Evolutionary conservation across 2,888 invertebrate species (phyloP).

Genomic region (Mimas tiliae): DNA sequence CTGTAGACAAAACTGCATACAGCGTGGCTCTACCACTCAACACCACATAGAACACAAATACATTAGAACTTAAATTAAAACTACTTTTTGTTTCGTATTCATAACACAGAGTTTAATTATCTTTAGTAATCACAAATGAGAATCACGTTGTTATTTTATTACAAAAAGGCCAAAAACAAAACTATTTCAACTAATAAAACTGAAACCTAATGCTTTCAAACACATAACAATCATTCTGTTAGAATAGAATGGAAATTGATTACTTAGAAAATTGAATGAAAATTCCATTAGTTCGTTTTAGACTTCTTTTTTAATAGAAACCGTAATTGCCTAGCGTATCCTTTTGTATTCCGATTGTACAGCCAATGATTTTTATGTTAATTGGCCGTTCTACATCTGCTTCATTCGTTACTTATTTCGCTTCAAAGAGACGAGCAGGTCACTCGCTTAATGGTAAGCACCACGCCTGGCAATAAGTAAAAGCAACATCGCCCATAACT

Average conservation of each 20-base stretch:
- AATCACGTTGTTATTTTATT: background rate
- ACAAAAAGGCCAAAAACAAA: background rate
- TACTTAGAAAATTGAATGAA: slow-evolving; percentile 19
- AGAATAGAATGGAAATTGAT: slow-evolving; percentile 18
- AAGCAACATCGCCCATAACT: too few relatives aligned
- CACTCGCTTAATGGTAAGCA: too few relatives aligned
- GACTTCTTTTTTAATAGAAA: slow-evolving; percentile 17
- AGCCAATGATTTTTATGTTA: slow-evolving; percentile 16
- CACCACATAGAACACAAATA: too few relatives aligned
- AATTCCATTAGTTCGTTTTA: slow-evolving; percentile 19
- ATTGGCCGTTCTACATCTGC: background rate
- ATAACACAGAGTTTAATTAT: too few relatives aligned
- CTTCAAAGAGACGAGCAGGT: too few relatives aligned
- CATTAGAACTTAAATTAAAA: too few relatives aligned
- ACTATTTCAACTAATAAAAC: slow-evolving; percentile 23
- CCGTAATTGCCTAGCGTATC: slow-evolving; percentile 19
- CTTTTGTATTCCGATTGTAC: background rate
- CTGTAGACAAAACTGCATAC: too few relatives aligned
- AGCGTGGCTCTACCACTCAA: too few relatives aligned
- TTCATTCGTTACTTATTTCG: too few relatives aligned
- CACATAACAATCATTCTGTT: slow-evolving; percentile 17
- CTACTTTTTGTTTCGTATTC: too few relatives aligned
- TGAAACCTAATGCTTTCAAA: slow-evolving; percentile 12
- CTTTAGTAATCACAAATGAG: too few relatives aligned
- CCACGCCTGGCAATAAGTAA: too few relatives aligned